Percentiles rank a stretch among this genome's conserved stretches.
Conservation (phyloP, 2,797 vertebrate genomes). For the Sparus aurata region DNA sequence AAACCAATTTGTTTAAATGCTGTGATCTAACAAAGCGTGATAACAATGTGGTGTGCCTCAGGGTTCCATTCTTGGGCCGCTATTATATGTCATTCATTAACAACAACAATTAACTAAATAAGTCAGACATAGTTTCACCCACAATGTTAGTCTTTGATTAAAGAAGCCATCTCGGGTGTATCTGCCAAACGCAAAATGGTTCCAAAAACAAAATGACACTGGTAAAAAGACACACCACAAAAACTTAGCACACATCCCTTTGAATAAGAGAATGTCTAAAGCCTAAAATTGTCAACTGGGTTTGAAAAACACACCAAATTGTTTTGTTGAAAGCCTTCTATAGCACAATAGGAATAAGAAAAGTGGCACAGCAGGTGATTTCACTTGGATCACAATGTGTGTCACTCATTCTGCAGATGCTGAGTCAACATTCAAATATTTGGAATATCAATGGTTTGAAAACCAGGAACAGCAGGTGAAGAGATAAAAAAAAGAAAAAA, state of each 20-base stretch:
- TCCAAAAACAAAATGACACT: background rate
- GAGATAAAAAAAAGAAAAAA: constrained; percentile 29
- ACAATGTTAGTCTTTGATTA: background rate
- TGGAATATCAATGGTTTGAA: constrained; percentile 58
- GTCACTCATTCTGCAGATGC: constrained; percentile 50
- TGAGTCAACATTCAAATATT: constrained; percentile 66
- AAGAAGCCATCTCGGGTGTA: background rate
- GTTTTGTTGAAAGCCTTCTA: background rate
- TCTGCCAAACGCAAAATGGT: background rate
- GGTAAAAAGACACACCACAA: too few relatives aligned
- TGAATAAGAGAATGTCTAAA: too few relatives aligned
- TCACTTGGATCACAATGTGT: constrained; percentile 16
- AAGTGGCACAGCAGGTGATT: constrained; percentile 35
- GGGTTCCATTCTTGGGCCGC: background rate
- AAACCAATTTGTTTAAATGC: background rate
- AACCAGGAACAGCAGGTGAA: constrained; percentile 59
- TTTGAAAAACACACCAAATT: too few relatives aligned
- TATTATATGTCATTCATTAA: background rate
- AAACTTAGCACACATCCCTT: background rate
- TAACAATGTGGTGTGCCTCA: background rate
- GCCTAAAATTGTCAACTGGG: too few relatives aligned
- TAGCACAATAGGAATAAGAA: background rate
- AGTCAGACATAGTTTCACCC: background rate
- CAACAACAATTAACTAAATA: background rate
- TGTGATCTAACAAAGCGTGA: background rate